Evolutionary conservation across 2,797 vertebrate species (phyloP).

Genomic region (Lagodon rhomboides): DNA sequence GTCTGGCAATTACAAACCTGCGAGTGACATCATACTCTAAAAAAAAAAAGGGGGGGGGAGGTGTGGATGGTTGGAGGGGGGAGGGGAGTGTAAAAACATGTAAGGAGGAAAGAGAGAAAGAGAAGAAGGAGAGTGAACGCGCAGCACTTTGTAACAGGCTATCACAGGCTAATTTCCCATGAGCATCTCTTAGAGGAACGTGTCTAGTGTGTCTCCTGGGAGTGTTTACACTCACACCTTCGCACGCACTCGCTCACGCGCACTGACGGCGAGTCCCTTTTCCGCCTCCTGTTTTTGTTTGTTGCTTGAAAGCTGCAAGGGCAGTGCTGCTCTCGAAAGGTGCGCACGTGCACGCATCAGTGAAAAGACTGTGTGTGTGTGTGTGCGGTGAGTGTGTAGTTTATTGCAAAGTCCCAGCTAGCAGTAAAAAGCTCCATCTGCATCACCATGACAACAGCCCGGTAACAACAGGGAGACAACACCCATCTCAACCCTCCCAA

Average conservation of each 20-base stretch:
- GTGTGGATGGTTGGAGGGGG: slow-evolving; percentile 41
- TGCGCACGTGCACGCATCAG: slow-evolving; percentile 33
- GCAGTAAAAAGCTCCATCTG: slow-evolving; percentile 80
- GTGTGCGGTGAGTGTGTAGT: slow-evolving; percentile 24
- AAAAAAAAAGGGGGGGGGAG: slow-evolving; percentile 42
- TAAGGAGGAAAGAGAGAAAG: slow-evolving; percentile 1
- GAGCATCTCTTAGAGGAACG: slow-evolving; percentile 72
- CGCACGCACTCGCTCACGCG: slow-evolving; percentile 32
- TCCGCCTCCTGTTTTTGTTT: slow-evolving; percentile 37
- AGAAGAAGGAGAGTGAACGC: slow-evolving; percentile 34
- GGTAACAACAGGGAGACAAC: slow-evolving; percentile 81
- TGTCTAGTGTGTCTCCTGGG: slow-evolving; percentile 66
- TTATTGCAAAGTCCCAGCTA: slow-evolving; percentile 65
- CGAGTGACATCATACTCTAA: slow-evolving; percentile 67
- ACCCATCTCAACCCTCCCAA: slow-evolving; percentile 81
- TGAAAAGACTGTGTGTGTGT: slow-evolving; percentile 34
- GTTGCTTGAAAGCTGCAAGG: slow-evolving; percentile 60
- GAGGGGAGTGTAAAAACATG: slow-evolving; percentile 34
- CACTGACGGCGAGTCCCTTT: slow-evolving; percentile 26
- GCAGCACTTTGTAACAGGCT: slow-evolving; percentile 67
- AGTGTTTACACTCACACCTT: slow-evolving; percentile 71
- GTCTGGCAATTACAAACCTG: slow-evolving; percentile 31
- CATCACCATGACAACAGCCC: slow-evolving; percentile 86
- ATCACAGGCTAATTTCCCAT: slow-evolving; percentile 76
- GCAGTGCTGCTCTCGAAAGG: slow-evolving; percentile 54